Evolutionary conservation across 2,797 vertebrate genomes (phyloP).

Genomic region (Alca torda): DNA sequence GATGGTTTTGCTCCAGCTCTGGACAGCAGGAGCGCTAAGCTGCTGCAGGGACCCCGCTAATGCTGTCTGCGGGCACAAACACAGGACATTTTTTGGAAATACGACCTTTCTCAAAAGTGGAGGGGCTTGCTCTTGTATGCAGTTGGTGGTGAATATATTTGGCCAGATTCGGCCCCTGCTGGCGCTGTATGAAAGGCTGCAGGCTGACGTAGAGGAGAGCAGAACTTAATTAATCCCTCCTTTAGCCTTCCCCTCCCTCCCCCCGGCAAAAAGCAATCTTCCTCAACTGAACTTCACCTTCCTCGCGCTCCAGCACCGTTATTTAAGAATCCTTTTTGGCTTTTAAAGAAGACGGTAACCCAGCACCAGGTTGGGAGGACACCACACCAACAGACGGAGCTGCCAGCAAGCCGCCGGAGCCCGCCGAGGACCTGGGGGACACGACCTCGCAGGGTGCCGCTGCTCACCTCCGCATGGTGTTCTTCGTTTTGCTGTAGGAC

Average conservation of each 20-base stretch:
- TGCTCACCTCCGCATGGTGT: constrained; percentile 96
- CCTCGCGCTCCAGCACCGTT: rapidly evolving
- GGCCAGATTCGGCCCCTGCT: neutral
- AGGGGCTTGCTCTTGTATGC: neutral
- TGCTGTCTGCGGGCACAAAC: constrained; percentile 12
- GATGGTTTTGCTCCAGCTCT: neutral
- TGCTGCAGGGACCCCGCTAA: neutral
- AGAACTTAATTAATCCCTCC: neutral
- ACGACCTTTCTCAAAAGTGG: neutral
- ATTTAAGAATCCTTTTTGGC: neutral
- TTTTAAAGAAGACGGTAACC: neutral
- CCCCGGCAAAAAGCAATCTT: neutral
- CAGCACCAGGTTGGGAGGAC: neutral
- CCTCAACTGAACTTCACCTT: neutral
- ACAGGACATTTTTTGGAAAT: neutral
- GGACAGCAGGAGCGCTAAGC: neutral
- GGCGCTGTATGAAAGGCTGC: neutral
- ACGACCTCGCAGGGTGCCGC: neutral
- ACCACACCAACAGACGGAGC: neutral
- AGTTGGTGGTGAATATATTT: neutral
- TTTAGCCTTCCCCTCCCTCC: neutral
- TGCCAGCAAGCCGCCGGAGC: neutral
- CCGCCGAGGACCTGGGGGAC: neutral
- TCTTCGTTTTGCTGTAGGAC: constrained; percentile 99
- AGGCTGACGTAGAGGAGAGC: neutral